These are phyloP conservation scores for Lordiphosa andalusiaca DNA, from an alignment of 2,888 invertebrate genomes.

Conservation along the genomic window DNA sequence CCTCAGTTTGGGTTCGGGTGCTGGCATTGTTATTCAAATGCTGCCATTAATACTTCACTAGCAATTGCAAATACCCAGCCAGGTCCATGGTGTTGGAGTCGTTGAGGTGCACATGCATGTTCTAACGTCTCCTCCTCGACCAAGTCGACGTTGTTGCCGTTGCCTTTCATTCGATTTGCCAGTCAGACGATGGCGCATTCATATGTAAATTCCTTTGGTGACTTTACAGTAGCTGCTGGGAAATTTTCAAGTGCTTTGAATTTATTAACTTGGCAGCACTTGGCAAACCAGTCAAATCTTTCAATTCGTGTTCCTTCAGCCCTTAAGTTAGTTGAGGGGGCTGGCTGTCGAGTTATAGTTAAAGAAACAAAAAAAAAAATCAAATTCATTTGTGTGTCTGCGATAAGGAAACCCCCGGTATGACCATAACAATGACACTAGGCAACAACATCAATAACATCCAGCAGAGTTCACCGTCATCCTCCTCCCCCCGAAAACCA, in stretches of 20 bases:
- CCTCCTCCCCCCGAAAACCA: slow-evolving; percentile 3
- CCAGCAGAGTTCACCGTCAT: slow-evolving; percentile 15
- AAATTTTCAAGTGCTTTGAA: slow-evolving; percentile 66
- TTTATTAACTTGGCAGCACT: slow-evolving; percentile 46
- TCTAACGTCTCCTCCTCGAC: slow-evolving; percentile 7
- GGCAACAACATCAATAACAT: slow-evolving; percentile 42
- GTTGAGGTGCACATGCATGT: slow-evolving; percentile 5
- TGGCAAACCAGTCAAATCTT: neutral
- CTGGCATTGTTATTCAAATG: slow-evolving; percentile 69
- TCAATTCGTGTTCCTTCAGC: neutral
- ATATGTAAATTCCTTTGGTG: slow-evolving; percentile 58
- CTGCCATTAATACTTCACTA: slow-evolving; percentile 70
- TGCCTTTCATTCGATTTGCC: slow-evolving; percentile 43
- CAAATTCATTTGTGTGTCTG: slow-evolving; percentile 47
- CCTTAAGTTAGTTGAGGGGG: too few relatives aligned
- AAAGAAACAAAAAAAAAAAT: slow-evolving; percentile 17
- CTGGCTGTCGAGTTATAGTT: too few relatives aligned
- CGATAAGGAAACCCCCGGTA: slow-evolving; percentile 49
- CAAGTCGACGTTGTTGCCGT: slow-evolving; percentile 26
- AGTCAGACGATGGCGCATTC: slow-evolving; percentile 40
- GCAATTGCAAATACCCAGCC: slow-evolving; percentile 56
- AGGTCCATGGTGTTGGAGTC: neutral
- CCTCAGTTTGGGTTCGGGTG: neutral
- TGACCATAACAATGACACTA: slow-evolving; percentile 53
- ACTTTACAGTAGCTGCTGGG: slow-evolving; percentile 24